Evolutionary conservation across 2,113 vertebrate species (phyloP).

Genomic region (Bos indicus): DNA sequence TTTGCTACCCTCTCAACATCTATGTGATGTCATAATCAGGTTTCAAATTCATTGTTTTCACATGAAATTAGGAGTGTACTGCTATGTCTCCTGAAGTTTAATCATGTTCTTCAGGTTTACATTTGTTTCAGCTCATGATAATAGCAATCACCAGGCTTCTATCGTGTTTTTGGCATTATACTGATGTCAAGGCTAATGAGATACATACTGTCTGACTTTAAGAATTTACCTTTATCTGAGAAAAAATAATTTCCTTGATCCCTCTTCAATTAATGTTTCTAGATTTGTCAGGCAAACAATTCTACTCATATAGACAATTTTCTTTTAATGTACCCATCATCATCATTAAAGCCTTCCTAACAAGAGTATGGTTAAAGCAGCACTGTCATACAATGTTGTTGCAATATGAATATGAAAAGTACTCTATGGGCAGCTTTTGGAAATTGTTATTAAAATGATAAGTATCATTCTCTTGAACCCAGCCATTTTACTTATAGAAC

Average conservation of each 20-base stretch:
- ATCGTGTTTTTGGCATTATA: not conserved
- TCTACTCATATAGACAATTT: not conserved
- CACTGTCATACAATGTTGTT: not conserved
- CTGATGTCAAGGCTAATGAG: not conserved
- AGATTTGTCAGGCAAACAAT: not conserved
- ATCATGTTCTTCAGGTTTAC: not conserved
- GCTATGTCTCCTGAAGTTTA: not conserved
- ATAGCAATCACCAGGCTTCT: not conserved
- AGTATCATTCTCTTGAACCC: not conserved
- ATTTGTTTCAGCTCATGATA: not conserved
- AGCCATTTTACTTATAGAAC: not conserved
- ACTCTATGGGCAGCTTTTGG: not conserved
- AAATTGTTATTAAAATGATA: not conserved
- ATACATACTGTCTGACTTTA: not conserved
- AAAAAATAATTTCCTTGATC: rapidly evolving
- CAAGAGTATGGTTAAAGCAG: not conserved
- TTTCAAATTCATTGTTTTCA: not conserved
- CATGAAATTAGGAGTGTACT: not conserved
- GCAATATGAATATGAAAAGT: not conserved
- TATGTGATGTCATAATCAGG: not conserved
- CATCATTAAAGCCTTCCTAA: not conserved
- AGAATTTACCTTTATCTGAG: not conserved
- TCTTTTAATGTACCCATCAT: not conserved
- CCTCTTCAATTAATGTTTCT: not conserved
- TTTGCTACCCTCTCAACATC: not conserved